Conservation (phyloP, 2,888 invertebrate species). For the Crossocerus cetratus region DNA sequence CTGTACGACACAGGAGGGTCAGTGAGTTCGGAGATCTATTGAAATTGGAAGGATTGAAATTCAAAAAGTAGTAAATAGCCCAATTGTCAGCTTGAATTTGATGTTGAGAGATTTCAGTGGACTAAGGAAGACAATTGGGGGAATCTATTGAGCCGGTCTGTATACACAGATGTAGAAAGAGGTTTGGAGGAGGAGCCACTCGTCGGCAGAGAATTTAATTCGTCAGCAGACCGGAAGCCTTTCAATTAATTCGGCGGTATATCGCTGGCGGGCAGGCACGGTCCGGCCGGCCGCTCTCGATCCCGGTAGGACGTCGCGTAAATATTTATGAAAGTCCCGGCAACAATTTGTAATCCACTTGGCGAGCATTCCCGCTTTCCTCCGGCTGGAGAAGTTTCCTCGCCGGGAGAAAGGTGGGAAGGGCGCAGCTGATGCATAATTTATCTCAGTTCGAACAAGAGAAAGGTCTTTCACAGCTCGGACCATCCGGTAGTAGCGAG, state of each 20-base stretch:
- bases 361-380: slow-evolving; percentile 33
- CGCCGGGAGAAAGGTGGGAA: slow-evolving; percentile 8
- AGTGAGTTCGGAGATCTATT: no score
- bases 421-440: slow-evolving; percentile 53
- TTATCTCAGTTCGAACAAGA: slow-evolving; percentile 50
- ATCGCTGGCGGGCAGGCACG: no score
- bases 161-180: no score
- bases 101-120: no score
- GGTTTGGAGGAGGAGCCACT: no score
- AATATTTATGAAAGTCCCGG: slow-evolving; percentile 58
- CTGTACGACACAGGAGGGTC: no score
- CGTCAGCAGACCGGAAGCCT: slow-evolving; percentile 2
- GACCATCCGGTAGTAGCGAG: slow-evolving; percentile 46
- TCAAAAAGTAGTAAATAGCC: no score
- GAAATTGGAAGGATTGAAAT: no score
- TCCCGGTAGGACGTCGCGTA: slow-evolving; percentile 34
- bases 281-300: slow-evolving; percentile 10
- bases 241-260: slow-evolving; percentile 47
- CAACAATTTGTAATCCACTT: slow-evolving; percentile 62
- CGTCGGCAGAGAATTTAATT: slow-evolving; percentile 28
- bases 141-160: no score
- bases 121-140: no score
- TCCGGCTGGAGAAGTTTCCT: slow-evolving; percentile 42
- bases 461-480: slow-evolving; percentile 51
- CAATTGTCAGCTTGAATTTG: no score